These are phyloP conservation scores for Ptilodon capucinus DNA, from an alignment of 2,888 invertebrate species.

Conservation along the genomic window DNA sequence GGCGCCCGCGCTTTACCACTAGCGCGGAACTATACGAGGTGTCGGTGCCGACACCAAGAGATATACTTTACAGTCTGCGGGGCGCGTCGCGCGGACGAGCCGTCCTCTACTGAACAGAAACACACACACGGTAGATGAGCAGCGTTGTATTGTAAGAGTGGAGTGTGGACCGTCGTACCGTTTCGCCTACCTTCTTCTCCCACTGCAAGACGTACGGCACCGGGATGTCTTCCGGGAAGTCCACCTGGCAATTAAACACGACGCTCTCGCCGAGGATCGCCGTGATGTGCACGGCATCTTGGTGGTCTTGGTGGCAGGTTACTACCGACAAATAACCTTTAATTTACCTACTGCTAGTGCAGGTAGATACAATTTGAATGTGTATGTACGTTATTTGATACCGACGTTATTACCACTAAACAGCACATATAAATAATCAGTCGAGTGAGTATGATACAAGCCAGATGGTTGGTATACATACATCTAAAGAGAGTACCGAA, in stretches of 20 bases:
- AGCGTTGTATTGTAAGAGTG: conserved; percentile 82
- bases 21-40: conserved; percentile 67
- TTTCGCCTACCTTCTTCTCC: conserved; percentile 99
- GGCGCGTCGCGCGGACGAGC: conserved; percentile 77
- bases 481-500: neutral
- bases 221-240: conserved; percentile 97
- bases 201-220: conserved; percentile 99
- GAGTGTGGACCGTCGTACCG: conserved; percentile 90
- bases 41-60: conserved; percentile 65
- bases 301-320: conserved; percentile 91
- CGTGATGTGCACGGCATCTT: conserved; percentile 98
- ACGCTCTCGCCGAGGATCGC: conserved; percentile 98
- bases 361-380: neutral
- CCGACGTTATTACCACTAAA: neutral
- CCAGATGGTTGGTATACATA: neutral
- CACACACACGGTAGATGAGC: conserved; percentile 81
- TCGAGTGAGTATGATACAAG: neutral
- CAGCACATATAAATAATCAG: neutral
- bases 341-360: neutral
- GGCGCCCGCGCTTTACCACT: conserved; percentile 68
- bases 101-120: conserved; percentile 82
- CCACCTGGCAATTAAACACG: conserved; percentile 98
- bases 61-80: conserved; percentile 77
- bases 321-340: conserved; percentile 72
- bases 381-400: neutral